Percentiles rank a stretch among this genome's conserved stretches.
phyloP scores from a whole-genome alignment of 2,113 vertebrate species.

The Apodemus speciosus region DNA sequence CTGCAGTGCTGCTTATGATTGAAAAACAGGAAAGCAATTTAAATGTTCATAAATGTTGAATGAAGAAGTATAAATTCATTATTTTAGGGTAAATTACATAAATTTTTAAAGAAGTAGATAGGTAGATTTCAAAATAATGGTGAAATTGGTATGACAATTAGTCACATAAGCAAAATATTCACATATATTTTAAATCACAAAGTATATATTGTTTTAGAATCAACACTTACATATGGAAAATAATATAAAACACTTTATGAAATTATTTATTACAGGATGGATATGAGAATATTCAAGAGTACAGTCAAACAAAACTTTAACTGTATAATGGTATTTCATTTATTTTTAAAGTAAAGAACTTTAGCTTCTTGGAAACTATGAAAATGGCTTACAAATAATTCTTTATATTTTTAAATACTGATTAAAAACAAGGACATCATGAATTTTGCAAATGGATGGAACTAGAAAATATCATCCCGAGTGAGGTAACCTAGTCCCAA shows the following conservation, averaged over 20 bases:
- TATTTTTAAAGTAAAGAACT: not conserved
- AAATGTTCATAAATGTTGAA: not conserved
- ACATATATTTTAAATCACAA: not conserved
- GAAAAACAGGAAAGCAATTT: not conserved
- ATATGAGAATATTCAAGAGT: not conserved
- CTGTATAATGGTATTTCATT: not conserved
- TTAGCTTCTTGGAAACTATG: not conserved
- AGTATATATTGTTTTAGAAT: not conserved
- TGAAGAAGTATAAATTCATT: not conserved
- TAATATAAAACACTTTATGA: not conserved
- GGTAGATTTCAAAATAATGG: not conserved
- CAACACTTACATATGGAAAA: not conserved
- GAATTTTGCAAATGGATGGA: no score
- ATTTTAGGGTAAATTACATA: not conserved
- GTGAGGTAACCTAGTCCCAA: no score
- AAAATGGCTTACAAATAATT: not conserved
- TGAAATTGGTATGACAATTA: not conserved
- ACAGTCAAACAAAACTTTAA: not conserved
- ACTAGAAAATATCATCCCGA: no score
- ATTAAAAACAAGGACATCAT: no score
- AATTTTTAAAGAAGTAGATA: not conserved
- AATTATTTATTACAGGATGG: slow-evolving; percentile 11
- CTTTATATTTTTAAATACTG: not conserved
- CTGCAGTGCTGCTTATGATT: not conserved
- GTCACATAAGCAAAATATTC: not conserved